Percentiles rank a stretch among this genome's conserved stretches.
These are phyloP conservation scores for Noctuana brunneofusca DNA, from an alignment of 2,888 invertebrate genomes.

Conservation along the genomic window DNA sequence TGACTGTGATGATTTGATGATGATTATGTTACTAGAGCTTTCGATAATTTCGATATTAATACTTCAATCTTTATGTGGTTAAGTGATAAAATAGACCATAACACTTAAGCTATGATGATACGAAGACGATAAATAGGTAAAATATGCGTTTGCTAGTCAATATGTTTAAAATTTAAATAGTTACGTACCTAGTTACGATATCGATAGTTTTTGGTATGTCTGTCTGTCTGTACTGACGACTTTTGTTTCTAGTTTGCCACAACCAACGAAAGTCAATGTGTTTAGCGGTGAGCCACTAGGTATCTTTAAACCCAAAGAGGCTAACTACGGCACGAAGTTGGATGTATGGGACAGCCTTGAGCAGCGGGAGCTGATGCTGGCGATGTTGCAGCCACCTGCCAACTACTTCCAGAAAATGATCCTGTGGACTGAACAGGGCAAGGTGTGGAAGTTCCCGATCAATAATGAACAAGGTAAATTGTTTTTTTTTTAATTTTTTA, in stretches of 20 bases:
- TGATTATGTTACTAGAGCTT: too few species aligned
- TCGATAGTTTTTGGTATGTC: background rate
- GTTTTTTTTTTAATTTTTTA: background rate
- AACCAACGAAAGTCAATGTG: constrained; percentile 80
- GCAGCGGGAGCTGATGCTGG: constrained; percentile 85
- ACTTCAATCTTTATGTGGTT: too few species aligned
- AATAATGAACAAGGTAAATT: constrained; percentile 95
- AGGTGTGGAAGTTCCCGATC: constrained; percentile 98
- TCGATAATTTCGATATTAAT: too few species aligned
- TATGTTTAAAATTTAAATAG: too few species aligned
- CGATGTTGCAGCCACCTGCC: constrained; percentile 87
- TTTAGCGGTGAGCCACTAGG: constrained; percentile 85
- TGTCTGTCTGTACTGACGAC: background rate
- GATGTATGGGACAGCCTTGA: constrained; percentile 87
- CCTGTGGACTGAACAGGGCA: constrained; percentile 96
- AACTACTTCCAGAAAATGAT: constrained; percentile 98
- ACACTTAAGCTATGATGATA: too few species aligned
- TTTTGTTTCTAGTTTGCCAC: constrained; percentile 44
- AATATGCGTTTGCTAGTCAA: too few species aligned
- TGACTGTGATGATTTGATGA: too few species aligned
- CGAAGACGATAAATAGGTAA: too few species aligned
- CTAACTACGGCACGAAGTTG: constrained; percentile 72
- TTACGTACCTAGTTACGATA: too few species aligned
- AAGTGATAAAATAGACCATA: too few species aligned
- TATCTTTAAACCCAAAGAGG: constrained; percentile 81